These are phyloP conservation scores for Stegastes partitus DNA, from an alignment of 2,113 vertebrate genomes.

Conservation along the genomic window DNA sequence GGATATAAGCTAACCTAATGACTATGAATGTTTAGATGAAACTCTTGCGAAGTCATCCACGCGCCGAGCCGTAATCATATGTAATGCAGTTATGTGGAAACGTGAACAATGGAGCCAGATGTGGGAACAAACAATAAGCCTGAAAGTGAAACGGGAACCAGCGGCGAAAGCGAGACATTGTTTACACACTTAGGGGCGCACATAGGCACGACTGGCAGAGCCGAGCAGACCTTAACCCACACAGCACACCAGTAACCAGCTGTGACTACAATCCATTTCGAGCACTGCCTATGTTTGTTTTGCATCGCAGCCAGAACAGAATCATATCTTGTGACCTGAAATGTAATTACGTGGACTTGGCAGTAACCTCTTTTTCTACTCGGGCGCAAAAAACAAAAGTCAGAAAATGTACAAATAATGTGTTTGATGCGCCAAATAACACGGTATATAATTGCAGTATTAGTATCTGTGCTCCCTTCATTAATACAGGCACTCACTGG, in stretches of 20 bases:
- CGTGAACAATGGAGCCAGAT: conserved; percentile 10
- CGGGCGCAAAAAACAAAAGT: background rate
- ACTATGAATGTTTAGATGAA: conserved; percentile 35
- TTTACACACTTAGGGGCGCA: conserved; percentile 25
- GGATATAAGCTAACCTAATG: conserved; percentile 27
- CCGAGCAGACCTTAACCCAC: conserved; percentile 38
- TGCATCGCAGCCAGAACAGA: conserved; percentile 11
- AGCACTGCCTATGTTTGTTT: conserved; percentile 45
- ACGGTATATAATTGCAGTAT: conserved; percentile 23
- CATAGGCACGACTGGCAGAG: conserved; percentile 5
- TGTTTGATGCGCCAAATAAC: conserved; percentile 1
- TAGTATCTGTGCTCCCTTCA: conserved; percentile 21
- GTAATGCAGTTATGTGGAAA: conserved; percentile 31
- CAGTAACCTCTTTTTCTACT: background rate
- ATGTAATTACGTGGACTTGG: conserved; percentile 15
- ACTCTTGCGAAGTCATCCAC: conserved; percentile 24
- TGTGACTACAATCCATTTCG: conserved; percentile 52
- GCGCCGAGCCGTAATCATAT: conserved; percentile 14
- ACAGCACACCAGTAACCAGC: conserved; percentile 47
- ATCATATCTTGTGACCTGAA: conserved; percentile 37
- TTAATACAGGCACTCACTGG: conserved; percentile 18
- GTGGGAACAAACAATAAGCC: background rate
- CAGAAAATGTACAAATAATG: conserved; percentile 20
- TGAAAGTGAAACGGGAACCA: conserved; percentile 10
- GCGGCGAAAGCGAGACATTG: conserved; percentile 8